These are phyloP conservation scores for Antennarius striatus DNA, from an alignment of 2,113 vertebrate genomes.

Conservation along the genomic window DNA sequence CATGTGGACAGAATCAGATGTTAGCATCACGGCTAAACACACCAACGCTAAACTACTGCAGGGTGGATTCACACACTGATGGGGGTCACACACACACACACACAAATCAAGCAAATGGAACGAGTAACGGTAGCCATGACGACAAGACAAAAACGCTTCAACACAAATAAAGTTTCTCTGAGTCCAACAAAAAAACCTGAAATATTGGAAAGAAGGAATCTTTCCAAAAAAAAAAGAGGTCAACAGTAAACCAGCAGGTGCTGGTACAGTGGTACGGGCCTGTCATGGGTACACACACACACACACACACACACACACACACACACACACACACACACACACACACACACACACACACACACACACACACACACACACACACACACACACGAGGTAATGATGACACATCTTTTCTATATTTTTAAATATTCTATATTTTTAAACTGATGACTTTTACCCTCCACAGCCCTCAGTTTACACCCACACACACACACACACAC, in stretches of 20 bases:
- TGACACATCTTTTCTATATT: constrained; percentile 49
- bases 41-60: no score
- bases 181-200: constrained; percentile 48
- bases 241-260: constrained; percentile 39
- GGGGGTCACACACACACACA: neutral
- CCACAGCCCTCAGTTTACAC: constrained; percentile 54
- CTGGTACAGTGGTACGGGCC: constrained; percentile 38
- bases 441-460: constrained; percentile 50
- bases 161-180: constrained; percentile 8
- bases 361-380: constrained; percentile 34
- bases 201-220: constrained; percentile 34
- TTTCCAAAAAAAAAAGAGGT: constrained; percentile 29
- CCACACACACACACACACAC: constrained; percentile 27
- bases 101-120: neutral
- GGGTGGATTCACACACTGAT: no score
- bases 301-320: constrained; percentile 25
- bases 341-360: constrained; percentile 17
- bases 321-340: constrained; percentile 21
- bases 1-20: no score
- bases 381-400: constrained; percentile 66
- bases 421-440: constrained; percentile 30
- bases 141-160: constrained; percentile 1
- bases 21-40: no score
- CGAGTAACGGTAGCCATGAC: constrained; percentile 8
- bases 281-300: constrained; percentile 32